Evolutionary conservation across 2,113 vertebrate genomes (phyloP), one percentile per base, ranked within the genome.

Genomic region (Ranitomeya variabilis): DNA sequence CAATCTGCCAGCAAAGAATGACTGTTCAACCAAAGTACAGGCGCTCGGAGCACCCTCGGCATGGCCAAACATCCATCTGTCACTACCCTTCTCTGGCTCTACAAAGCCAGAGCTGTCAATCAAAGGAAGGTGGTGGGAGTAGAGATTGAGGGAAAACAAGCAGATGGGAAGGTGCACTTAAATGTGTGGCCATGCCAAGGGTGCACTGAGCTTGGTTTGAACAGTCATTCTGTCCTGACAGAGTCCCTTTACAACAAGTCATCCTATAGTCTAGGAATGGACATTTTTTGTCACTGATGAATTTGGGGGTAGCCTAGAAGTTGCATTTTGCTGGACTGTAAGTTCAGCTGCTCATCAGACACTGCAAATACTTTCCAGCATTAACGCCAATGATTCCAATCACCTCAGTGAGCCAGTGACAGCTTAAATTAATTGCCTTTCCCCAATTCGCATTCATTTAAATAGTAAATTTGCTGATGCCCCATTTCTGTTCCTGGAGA

Each of bases 381-480:
- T 79, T 21, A 21, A 4, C 14, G 23, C 14, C 71, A 37, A 11
- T 69, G 57, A 51, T 83, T 64, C 31, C 81, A 26, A 81, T 80
- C 78, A 81, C 64, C 67, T 59, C 77, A 80, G 71, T 71, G 64
- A 71, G 69, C 11, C 77, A 23, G 57, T 83, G 87, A 83, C 87
- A 88, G 69, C 59, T 77, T 76, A 76, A 88, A 88, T 83, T 81
- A 83, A 88, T 88, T 77, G 80, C 59, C 10, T 83, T 77, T 88
- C 31, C 57, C 55, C 67, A 83, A 83, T 88, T 64, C 80, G 76
- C 87, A 76, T 76, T 88, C 16, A 88, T 88, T 88, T 83, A 83
- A 83, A 88, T 66, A 83, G 80, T n/a, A 76, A 83, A 83, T 83
- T 83, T 83, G 71, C 54, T 83, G 87, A 88, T 37, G 57, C 87